phyloP scores from a whole-genome alignment of 2,113 vertebrate genomes.

The Hoplias malabaricus region DNA sequence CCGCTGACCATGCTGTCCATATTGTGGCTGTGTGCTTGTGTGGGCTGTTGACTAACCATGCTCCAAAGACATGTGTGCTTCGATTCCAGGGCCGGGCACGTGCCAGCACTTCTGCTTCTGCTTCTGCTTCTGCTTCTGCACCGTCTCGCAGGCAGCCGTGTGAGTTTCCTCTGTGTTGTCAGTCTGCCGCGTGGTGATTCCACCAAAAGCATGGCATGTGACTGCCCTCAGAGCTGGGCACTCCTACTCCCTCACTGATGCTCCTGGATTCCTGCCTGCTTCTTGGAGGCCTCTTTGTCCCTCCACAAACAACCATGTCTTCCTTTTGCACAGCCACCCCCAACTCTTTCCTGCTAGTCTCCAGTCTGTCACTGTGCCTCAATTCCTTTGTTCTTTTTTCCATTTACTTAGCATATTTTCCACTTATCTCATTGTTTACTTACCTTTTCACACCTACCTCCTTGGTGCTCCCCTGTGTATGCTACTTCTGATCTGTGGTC shows the following conservation, averaged over 20 bases:
- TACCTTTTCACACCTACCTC: background rate
- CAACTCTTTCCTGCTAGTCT: constrained; percentile 23
- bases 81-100: constrained; percentile 81
- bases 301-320: background rate
- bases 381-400: background rate
- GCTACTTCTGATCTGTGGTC: background rate
- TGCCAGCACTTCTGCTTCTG: constrained; percentile 64
- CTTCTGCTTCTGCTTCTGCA: constrained; percentile 61
- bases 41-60: constrained; percentile 59
- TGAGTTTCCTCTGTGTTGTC: constrained; percentile 72
- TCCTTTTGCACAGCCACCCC: constrained; percentile 3
- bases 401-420: background rate
- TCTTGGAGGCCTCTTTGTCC: constrained; percentile 21
- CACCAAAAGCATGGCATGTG: constrained; percentile 80
- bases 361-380: constrained; percentile 27
- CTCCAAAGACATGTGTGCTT: constrained; percentile 75
- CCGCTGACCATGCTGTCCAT: background rate
- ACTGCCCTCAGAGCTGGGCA: constrained; percentile 15
- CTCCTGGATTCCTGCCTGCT: constrained; percentile 15
- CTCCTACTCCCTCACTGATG: constrained; percentile 8
- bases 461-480: background rate
- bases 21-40: background rate
- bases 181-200: constrained; percentile 78
- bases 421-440: background rate
- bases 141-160: constrained; percentile 81